phyloP scores from a whole-genome alignment of 2,888 invertebrate species.

The Eubasilissa splendida region DNA sequence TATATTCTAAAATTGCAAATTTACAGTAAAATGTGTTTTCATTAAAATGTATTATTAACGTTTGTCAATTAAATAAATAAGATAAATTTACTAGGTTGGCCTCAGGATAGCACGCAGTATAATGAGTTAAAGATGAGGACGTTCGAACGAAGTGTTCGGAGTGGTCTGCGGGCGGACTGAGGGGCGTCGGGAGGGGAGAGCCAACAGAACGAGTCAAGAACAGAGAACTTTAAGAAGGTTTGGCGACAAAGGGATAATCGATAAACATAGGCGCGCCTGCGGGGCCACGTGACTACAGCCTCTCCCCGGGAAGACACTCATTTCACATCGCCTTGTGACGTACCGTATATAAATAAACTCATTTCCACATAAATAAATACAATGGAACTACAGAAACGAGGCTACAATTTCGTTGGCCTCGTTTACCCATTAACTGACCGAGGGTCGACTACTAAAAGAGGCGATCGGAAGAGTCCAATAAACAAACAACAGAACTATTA shows the following conservation, averaged over 20 bases:
- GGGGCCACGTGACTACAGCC: conserved; percentile 31
- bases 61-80: too few relatives aligned
- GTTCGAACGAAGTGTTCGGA: conserved; percentile 16
- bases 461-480: not conserved
- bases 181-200: conserved; percentile 17
- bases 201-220: conserved; percentile 27
- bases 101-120: not conserved
- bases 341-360: not conserved
- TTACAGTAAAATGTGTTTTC: too few relatives aligned
- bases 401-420: not conserved
- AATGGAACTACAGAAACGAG: not conserved
- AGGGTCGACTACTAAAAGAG: not conserved
- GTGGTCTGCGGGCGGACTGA: conserved; percentile 4
- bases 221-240: conserved; percentile 34
- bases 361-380: not conserved
- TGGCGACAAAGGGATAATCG: conserved; percentile 56
- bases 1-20: too few relatives aligned
- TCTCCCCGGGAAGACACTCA: conserved; percentile 25
- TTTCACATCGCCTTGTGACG: not conserved
- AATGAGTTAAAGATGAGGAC: not conserved
- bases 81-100: too few relatives aligned
- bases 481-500: not conserved
- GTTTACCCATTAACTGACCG: not conserved
- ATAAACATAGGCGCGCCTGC: conserved; percentile 51
- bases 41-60: too few relatives aligned